Percentiles rank a stretch among this genome's conserved stretches.
Conservation (phyloP, 2,888 invertebrate species). For the Aphelenchoides bicaudatus region DNA sequence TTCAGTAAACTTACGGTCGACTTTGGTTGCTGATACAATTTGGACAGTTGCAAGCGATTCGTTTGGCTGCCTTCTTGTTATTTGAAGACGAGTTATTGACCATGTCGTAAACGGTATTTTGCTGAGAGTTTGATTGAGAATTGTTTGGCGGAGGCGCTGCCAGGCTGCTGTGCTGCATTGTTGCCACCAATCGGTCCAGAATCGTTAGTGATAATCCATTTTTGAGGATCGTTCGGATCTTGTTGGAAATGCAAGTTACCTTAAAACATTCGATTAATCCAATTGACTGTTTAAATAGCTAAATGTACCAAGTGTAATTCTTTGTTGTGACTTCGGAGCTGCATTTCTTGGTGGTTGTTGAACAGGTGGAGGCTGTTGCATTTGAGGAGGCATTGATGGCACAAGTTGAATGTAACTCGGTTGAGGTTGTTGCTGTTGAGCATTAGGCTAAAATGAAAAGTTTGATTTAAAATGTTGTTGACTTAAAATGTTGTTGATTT, state of each 20-base stretch:
- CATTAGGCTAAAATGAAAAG: too few relatives aligned
- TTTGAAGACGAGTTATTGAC: conserved; percentile 1
- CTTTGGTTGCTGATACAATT: conserved; percentile 69
- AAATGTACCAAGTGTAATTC: conserved; percentile 14
- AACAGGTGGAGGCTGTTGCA: neutral
- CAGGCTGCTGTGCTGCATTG: conserved; percentile 17
- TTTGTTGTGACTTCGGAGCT: conserved; percentile 1
- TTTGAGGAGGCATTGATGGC: conserved; percentile 13
- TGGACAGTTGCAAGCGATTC: conserved; percentile 94
- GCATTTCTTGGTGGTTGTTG: neutral
- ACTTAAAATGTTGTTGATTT: neutral
- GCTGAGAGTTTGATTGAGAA: neutral
- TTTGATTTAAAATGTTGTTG: too few relatives aligned
- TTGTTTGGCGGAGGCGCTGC: neutral
- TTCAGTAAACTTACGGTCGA: conserved; percentile 10
- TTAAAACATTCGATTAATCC: conserved; percentile 25
- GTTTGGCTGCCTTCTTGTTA: conserved; percentile 51
- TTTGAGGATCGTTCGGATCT: conserved; percentile 77
- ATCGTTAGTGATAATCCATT: conserved; percentile 68
- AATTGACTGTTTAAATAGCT: neutral
- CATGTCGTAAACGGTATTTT: conserved; percentile 9
- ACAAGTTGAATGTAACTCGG: neutral
- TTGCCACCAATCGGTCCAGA: conserved; percentile 18
- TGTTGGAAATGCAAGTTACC: conserved; percentile 72
- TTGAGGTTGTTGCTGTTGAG: neutral